Conservation (phyloP, 2,888 invertebrate genomes). For the Phragmatobia fuliginosa region DNA sequence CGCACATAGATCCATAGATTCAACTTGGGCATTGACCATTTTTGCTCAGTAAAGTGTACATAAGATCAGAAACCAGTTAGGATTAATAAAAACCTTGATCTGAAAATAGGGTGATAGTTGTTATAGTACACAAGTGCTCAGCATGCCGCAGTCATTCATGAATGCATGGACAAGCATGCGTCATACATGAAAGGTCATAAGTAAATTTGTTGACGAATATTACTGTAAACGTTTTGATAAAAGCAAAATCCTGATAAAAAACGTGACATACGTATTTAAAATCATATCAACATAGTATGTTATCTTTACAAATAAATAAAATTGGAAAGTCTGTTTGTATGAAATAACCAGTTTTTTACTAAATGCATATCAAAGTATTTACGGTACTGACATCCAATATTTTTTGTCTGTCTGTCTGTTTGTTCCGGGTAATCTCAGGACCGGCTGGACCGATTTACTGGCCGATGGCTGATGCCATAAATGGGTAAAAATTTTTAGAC, state of each 20-base stretch:
- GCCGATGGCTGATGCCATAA: too few species aligned
- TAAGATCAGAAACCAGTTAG: constrained; percentile 9
- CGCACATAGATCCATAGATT: not conserved
- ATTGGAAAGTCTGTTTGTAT: too few species aligned
- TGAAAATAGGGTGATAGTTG: constrained; percentile 22
- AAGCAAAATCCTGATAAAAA: constrained; percentile 24
- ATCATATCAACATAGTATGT: not conserved
- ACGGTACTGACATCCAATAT: too few species aligned
- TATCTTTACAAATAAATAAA: too few species aligned
- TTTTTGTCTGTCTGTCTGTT: too few species aligned
- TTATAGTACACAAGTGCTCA: constrained; percentile 16
- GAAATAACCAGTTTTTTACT: too few species aligned
- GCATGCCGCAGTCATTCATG: constrained; percentile 25
- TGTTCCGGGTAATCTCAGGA: too few species aligned
- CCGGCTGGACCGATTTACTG: too few species aligned
- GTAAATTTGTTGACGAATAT: constrained; percentile 32
- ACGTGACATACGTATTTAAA: not conserved
- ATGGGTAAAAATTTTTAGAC: too few species aligned
- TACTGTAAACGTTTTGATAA: constrained; percentile 33
- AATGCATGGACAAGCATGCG: constrained; percentile 20
- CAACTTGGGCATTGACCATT: constrained; percentile 8
- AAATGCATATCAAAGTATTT: too few species aligned
- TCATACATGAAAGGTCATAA: constrained; percentile 19
- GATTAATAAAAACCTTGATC: constrained; percentile 16
- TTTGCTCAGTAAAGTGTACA: constrained; percentile 12